Conservation (phyloP, 2,113 vertebrate species). For the Archocentrus centrarchus region DNA sequence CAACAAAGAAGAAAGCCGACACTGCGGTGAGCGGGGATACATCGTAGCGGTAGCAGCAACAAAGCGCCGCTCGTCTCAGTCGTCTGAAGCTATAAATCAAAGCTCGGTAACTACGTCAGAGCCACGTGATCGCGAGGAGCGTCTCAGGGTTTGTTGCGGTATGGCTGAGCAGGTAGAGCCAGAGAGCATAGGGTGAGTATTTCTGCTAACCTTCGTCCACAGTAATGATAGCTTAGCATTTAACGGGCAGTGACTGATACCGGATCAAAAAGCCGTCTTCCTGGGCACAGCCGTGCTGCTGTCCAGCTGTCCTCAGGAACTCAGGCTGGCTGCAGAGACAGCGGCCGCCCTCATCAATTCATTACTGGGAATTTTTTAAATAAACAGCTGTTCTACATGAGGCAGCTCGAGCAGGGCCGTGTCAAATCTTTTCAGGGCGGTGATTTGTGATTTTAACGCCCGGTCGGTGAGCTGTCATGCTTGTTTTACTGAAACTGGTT, state of each 20-base stretch:
- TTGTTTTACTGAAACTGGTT: accelerated
- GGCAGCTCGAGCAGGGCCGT: background rate
- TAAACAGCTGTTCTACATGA: background rate
- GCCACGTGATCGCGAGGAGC: conserved; percentile 24
- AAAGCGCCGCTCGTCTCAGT: background rate
- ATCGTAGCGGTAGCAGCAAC: background rate
- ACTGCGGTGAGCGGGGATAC: background rate
- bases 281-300: background rate
- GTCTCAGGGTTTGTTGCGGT: background rate
- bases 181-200: conserved; percentile 59
- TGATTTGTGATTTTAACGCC: background rate
- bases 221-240: background rate
- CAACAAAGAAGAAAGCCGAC: accelerated
- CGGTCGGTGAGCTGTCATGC: background rate
- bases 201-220: background rate
- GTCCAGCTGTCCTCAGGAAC: background rate
- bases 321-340: background rate
- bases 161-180: conserved; percentile 69
- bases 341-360: background rate
- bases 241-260: background rate
- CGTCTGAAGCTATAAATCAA: background rate
- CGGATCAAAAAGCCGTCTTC: background rate
- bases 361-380: background rate
- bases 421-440: background rate
- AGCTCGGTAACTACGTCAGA: background rate